Conservation (phyloP, 2,113 vertebrate species). For the Siniperca knerii region DNA sequence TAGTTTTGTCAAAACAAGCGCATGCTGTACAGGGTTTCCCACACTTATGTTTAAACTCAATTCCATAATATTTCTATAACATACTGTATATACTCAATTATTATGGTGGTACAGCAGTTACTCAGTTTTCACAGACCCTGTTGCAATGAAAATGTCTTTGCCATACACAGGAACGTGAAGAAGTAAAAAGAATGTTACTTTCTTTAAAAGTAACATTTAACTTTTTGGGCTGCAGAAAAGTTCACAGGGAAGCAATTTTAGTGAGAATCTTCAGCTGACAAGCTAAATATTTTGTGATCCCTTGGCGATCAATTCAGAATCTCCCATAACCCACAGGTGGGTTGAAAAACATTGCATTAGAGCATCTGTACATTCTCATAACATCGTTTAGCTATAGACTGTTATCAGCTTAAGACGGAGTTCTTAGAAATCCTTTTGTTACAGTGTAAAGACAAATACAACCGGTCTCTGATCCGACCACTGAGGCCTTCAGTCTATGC, state of each 20-base stretch:
- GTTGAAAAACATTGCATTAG: constrained; percentile 36
- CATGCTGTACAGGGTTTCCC: constrained; percentile 25
- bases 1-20: constrained; percentile 57
- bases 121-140: background rate
- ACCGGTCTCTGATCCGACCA: constrained; percentile 20
- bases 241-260: background rate
- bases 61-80: constrained; percentile 2
- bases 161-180: background rate
- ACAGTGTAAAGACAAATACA: constrained; percentile 19
- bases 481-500: constrained; percentile 23
- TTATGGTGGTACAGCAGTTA: background rate
- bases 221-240: background rate
- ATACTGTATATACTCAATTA: background rate
- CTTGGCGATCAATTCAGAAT: background rate
- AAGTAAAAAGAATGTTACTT: background rate
- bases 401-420: constrained; percentile 67
- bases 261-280: background rate
- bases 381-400: constrained; percentile 53
- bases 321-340: constrained; percentile 20
- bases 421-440: constrained; percentile 60
- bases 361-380: constrained; percentile 56
- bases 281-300: constrained; percentile 8
- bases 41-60: constrained; percentile 8
- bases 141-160: background rate
- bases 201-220: background rate